phyloP scores from a whole-genome alignment of 2,113 vertebrate genomes.

The Neodontobutis hainanensis region DNA sequence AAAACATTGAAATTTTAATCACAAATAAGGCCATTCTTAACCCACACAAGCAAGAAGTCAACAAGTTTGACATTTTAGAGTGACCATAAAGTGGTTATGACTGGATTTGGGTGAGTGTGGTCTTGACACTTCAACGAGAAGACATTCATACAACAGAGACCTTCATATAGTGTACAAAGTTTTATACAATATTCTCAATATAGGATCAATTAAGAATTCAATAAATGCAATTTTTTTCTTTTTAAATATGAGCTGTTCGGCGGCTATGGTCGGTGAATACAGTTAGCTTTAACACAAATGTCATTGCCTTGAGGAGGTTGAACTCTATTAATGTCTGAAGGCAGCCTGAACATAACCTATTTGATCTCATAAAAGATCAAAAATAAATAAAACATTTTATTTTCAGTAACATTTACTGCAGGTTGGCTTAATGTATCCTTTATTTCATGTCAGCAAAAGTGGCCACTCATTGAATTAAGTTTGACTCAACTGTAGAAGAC shows the following conservation, averaged over 20 bases:
- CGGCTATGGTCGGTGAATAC: neutral
- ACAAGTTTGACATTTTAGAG: too few relatives aligned
- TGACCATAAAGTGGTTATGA: too few relatives aligned
- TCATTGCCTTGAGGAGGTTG: neutral
- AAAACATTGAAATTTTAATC: too few relatives aligned
- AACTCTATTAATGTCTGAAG: constrained; percentile 10
- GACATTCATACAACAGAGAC: constrained; percentile 14
- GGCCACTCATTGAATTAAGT: neutral
- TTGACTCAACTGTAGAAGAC: neutral
- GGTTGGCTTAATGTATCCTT: neutral
- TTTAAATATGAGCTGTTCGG: neutral
- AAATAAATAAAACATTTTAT: neutral
- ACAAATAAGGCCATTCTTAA: too few relatives aligned
- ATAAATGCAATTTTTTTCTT: neutral
- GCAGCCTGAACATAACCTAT: neutral
- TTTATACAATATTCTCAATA: neutral
- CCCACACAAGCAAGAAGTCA: too few relatives aligned
- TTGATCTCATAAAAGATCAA: too few relatives aligned
- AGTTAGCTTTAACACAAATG: constrained; percentile 4
- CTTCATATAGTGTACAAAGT: neutral
- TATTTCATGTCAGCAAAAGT: neutral
- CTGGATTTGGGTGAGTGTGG: too few relatives aligned
- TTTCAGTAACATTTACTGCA: constrained; percentile 3
- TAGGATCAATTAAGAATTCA: constrained; percentile 13
- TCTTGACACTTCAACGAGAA: neutral